Evolutionary conservation across 2,113 vertebrate species (phyloP), one percentile per base, ranked within the genome.

Genomic region (Grallaria varia): DNA sequence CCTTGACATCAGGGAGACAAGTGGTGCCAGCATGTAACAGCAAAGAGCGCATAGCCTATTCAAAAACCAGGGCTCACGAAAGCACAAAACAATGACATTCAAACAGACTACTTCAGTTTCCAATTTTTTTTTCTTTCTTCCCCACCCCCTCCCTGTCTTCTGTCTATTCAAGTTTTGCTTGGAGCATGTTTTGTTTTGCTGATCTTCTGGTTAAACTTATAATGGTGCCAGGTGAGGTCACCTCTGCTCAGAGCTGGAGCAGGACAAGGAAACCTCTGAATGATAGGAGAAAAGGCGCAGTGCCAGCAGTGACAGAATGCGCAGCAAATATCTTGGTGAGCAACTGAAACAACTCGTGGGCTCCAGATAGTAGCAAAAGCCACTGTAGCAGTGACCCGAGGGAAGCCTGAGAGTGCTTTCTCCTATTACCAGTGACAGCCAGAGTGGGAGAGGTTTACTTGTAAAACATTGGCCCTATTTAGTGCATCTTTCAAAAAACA

Each of bases 331-430:
- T 24, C 16, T 39, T 47, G n/a, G 6, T 44, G 30, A 50, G 10
- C 16, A 19, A 37, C 42, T 74, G 39, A 55, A 94, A 44, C 4
- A 11, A n/a, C 4, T 19, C 12, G 18, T 2, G 24, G 31, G 45
- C 14, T 44, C 8, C 73, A 59, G 9, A 23, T 33, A 53, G 25
- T 5, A 69, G 18, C 37, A 87, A 53, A 80, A 63, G 4, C 10
- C 45, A 39, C 1, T 1, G 22, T 0, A 78, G n/a, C 30, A 76
- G 11, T 8, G 31, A 72, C 40, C 31, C 45, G 23, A 4, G 4
- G 75, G 58, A 68, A 55, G 24, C 19, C 16, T 64, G 49, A 16
- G 59, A 31, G 8, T 14, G 3, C 7, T 77, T 76, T 13, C n/a
- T 52, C 13, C 4, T 52, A 40, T 39, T 69, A 23, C 12, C 16